A percentile compares a stretch with the other conserved stretches of the same genome.
Conservation (phyloP, 2,113 vertebrate species). For the Mionectes macconnelli region DNA sequence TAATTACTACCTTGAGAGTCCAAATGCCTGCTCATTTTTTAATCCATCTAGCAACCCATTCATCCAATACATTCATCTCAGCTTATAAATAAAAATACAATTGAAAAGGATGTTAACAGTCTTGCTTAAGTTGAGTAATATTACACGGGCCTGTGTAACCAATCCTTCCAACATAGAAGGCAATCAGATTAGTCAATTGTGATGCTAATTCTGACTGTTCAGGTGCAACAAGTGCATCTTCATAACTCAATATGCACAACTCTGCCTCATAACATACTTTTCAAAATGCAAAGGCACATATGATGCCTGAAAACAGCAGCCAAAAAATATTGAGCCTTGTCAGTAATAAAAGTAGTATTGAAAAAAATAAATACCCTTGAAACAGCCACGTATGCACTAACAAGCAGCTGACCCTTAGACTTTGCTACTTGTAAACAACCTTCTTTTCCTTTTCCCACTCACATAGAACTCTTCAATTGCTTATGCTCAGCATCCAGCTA, state of each 20-base stretch:
- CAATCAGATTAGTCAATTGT: background rate
- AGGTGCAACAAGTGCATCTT: background rate
- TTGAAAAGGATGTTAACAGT: background rate
- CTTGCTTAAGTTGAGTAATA: background rate
- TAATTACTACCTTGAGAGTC: background rate
- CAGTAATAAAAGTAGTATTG: background rate
- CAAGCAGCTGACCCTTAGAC: background rate
- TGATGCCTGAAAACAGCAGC: background rate
- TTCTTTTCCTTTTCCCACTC: background rate
- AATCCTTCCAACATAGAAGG: background rate
- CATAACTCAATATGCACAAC: background rate
- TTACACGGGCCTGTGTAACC: background rate
- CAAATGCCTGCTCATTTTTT: background rate
- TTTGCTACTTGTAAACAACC: background rate
- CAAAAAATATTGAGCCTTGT: background rate
- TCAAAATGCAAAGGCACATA: background rate
- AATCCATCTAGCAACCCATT: background rate
- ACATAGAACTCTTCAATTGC: background rate
- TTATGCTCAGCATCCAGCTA: background rate
- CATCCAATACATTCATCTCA: background rate
- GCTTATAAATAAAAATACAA: background rate
- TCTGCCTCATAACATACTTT: background rate
- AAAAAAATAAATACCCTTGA: background rate
- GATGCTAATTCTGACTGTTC: background rate
- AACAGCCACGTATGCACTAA: background rate